Percentiles rank a stretch among this genome's conserved stretches.
These are phyloP conservation scores for Drosophila koepferae DNA, from an alignment of 2,888 invertebrate species.

Conservation along the genomic window DNA sequence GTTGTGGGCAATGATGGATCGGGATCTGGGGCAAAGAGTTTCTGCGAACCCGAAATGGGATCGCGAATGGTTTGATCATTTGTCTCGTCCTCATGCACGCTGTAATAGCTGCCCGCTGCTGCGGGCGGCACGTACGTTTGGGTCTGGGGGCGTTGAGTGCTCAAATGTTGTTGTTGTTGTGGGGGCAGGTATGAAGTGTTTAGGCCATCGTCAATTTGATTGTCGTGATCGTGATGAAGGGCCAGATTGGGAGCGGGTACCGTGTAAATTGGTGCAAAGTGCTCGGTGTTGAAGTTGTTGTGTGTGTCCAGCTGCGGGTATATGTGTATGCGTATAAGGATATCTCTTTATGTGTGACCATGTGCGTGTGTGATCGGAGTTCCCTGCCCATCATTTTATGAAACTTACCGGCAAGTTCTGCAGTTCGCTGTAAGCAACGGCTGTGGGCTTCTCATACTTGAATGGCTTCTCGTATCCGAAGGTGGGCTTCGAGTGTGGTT, in stretches of 20 bases:
- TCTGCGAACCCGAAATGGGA: slow-evolving; percentile 84
- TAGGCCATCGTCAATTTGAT: slow-evolving; percentile 79
- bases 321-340: slow-evolving; percentile 23
- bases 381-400: not conserved
- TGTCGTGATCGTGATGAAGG: slow-evolving; percentile 81
- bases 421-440: slow-evolving; percentile 70
- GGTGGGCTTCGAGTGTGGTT: slow-evolving; percentile 71
- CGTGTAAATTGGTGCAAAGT: slow-evolving; percentile 94
- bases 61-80: slow-evolving; percentile 84
- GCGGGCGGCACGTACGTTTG: slow-evolving; percentile 25
- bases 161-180: slow-evolving; percentile 39
- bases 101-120: slow-evolving; percentile 82
- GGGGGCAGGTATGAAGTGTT: slow-evolving; percentile 76
- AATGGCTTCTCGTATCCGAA: slow-evolving; percentile 82
- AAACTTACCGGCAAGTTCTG: slow-evolving; percentile 81
- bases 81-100: slow-evolving; percentile 87
- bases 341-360: slow-evolving; percentile 5
- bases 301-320: slow-evolving; percentile 79
- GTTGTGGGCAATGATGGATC: slow-evolving; percentile 85
- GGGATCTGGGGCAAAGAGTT: slow-evolving; percentile 86
- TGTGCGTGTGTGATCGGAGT: not conserved
- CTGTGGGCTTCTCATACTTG: slow-evolving; percentile 82
- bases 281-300: slow-evolving; percentile 91
- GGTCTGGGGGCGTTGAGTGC: slow-evolving; percentile 51
- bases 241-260: slow-evolving; percentile 93